Conservation (phyloP, 2,888 invertebrate species). For the Chelonus formosanus region DNA sequence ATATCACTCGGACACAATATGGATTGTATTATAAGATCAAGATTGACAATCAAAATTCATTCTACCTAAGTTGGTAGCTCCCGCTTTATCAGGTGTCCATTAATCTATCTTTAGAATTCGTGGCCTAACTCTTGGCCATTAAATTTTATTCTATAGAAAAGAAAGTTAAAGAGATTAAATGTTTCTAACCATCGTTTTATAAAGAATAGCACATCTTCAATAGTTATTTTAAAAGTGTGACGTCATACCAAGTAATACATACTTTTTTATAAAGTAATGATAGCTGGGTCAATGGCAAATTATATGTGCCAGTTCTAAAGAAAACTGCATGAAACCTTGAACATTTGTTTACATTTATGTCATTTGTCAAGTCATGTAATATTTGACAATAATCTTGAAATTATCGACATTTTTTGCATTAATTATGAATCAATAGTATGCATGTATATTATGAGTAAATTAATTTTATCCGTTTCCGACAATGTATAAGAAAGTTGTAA, state of each 20-base stretch:
- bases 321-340: slow-evolving; percentile 11
- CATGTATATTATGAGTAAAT: background rate
- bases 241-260: background rate
- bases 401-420: slow-evolving; percentile 5
- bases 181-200: background rate
- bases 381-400: slow-evolving; percentile 1
- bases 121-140: too few relatives aligned
- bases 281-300: slow-evolving; percentile 15
- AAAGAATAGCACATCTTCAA: background rate
- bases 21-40: too few relatives aligned
- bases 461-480: background rate
- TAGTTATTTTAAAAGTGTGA: slow-evolving; percentile 10
- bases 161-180: background rate
- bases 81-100: too few relatives aligned
- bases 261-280: background rate
- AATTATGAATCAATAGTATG: background rate
- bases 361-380: slow-evolving; percentile 3
- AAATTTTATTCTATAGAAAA: too few relatives aligned
- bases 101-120: too few relatives aligned
- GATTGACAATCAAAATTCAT: too few relatives aligned
- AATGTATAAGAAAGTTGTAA: too few relatives aligned
- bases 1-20: too few relatives aligned
- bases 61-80: too few relatives aligned
- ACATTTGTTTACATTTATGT: slow-evolving; percentile 5
- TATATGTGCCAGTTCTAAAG: slow-evolving; percentile 8